phyloP scores from a whole-genome alignment of 2,888 invertebrate species.

The Bombyx huttoni region DNA sequence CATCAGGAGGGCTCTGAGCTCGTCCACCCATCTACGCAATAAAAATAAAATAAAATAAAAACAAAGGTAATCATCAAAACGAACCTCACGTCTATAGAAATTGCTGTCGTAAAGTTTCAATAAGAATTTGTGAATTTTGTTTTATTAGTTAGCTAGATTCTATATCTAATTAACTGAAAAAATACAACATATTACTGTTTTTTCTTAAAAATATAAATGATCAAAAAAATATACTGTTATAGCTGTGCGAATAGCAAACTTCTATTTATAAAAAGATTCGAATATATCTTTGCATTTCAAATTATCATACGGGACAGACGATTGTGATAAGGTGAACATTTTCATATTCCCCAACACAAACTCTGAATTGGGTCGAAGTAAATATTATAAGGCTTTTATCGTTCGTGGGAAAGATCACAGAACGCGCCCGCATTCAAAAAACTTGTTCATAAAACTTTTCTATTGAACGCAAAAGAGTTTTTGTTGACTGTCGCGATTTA shows the following conservation, averaged over 20 bases:
- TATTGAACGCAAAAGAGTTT: conserved; percentile 6
- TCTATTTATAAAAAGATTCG: background rate
- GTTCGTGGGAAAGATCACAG: background rate
- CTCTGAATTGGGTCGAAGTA: background rate
- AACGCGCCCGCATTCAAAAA: conserved; percentile 1
- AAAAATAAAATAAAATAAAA: no score
- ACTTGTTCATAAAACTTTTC: conserved; percentile 10
- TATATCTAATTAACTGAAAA: no score
- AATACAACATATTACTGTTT: no score
- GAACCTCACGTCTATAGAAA: no score
- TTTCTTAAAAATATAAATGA: no score
- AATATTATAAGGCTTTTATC: background rate
- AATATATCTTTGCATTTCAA: background rate
- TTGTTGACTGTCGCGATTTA: conserved; percentile 7
- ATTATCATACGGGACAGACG: background rate
- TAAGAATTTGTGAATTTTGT: no score
- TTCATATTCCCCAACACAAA: background rate
- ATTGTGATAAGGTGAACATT: background rate
- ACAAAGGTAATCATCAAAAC: no score
- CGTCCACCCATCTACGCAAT: no score
- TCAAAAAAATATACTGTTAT: no score
- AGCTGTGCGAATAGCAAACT: background rate
- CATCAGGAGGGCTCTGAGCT: no score
- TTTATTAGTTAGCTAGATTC: no score
- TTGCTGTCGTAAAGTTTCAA: no score